A percentile compares a stretch with the other conserved stretches of the same genome.
Evolutionary conservation across 2,113 vertebrate genomes (phyloP).

Genomic region (Actenoides hombroni): DNA sequence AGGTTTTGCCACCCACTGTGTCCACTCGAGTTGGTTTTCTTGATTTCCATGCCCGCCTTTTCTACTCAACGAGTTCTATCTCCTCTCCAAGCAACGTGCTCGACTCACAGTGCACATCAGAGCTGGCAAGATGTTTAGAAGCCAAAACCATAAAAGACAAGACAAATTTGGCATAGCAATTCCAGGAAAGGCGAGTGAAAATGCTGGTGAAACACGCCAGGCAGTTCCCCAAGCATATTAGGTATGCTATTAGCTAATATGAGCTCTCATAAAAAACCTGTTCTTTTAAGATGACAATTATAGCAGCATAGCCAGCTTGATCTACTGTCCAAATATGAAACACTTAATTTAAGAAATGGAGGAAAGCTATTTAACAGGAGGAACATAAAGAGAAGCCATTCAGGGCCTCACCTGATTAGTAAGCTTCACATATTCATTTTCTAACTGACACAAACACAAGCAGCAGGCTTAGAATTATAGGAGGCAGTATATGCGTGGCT

Average conservation of each 20-base stretch:
- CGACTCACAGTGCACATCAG: background rate
- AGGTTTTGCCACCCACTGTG: conserved; percentile 47
- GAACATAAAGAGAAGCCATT: background rate
- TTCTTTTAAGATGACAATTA: conserved; percentile 8
- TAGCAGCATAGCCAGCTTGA: background rate
- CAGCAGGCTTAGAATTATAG: background rate
- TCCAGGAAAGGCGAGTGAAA: background rate
- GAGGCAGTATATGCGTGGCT: background rate
- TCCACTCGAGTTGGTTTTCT: background rate
- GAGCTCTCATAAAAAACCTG: background rate
- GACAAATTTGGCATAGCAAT: background rate
- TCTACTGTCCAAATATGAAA: conserved; percentile 25
- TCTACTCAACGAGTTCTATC: background rate
- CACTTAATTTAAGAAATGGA: conserved; percentile 17
- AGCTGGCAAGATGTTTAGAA: background rate
- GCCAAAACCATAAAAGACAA: background rate
- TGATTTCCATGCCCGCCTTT: background rate
- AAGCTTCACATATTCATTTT: background rate
- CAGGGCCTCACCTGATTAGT: background rate
- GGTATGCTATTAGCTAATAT: background rate
- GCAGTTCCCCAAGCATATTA: background rate
- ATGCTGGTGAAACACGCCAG: background rate
- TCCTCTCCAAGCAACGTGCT: background rate
- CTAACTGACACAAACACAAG: background rate
- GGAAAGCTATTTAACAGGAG: background rate